Evolutionary conservation across 37 sponge, comb jelly and placozoan genomes (phyloP).

Genomic region (Cladorhizidae sp.): DNA sequence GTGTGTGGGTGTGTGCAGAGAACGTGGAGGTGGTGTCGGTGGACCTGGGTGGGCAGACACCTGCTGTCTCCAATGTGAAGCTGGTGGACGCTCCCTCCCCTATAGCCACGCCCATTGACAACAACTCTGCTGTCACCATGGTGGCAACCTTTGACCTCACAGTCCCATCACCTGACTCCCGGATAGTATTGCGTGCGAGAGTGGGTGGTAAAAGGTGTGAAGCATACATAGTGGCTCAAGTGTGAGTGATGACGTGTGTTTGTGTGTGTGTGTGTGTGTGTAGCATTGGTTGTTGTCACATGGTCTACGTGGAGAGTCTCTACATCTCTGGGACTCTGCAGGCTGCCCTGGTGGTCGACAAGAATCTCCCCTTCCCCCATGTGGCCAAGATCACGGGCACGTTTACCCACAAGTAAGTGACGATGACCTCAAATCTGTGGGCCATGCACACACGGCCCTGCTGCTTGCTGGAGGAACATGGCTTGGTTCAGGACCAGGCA

Average conservation of each 20-base stretch:
- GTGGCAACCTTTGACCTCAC: constrained; percentile 39
- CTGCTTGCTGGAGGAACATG: too few relatives aligned
- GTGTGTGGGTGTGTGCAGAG: constrained; percentile 24
- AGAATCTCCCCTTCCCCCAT: constrained; percentile 50
- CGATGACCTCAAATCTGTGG: neutral
- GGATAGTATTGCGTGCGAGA: constrained; percentile 35
- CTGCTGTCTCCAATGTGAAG: constrained; percentile 29
- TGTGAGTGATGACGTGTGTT: neutral
- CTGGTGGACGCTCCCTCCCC: constrained; percentile 25
- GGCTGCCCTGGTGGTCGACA: constrained; percentile 33
- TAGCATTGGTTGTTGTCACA: constrained; percentile 35
- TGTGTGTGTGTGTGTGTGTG: neutral
- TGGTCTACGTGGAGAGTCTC: constrained; percentile 53
- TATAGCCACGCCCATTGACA: neutral
- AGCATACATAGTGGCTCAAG: neutral
- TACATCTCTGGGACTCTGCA: constrained; percentile 44
- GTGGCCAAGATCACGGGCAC: constrained; percentile 45
- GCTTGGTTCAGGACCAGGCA: too few relatives aligned
- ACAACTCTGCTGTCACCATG: neutral
- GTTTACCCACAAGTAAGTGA: constrained; percentile 49
- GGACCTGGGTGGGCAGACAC: constrained; percentile 48
- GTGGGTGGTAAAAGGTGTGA: constrained; percentile 43
- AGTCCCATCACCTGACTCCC: constrained; percentile 41
- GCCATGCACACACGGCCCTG: too few relatives aligned
- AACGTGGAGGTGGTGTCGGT: constrained; percentile 35